A percentile compares a stretch with the other conserved stretches of the same genome.
Evolutionary conservation across 2,113 vertebrate genomes (phyloP).

Genomic region (Poecilia latipinna): DNA sequence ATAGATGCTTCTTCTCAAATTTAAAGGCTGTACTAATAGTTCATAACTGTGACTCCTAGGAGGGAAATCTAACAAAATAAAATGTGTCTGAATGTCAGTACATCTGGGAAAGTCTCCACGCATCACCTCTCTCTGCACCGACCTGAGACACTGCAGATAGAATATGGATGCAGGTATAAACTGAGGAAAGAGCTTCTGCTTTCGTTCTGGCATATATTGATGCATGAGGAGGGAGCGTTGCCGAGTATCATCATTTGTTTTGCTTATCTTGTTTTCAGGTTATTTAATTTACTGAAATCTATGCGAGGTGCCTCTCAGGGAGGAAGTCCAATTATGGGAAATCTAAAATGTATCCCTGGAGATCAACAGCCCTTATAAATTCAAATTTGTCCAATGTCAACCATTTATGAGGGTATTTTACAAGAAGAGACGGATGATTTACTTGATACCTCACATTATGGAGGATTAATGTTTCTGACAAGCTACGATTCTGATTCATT

Average conservation of each 20-base stretch:
- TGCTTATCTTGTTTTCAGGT: constrained; percentile 32
- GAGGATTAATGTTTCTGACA: constrained; percentile 18
- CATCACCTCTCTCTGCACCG: background rate
- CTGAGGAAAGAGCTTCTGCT: background rate
- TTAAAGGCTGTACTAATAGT: background rate
- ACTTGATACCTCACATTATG: constrained; percentile 20
- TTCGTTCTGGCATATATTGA: constrained; percentile 9
- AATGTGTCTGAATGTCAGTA: background rate
- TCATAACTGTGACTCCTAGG: background rate
- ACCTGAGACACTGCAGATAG: background rate
- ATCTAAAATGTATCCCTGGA: constrained; percentile 43
- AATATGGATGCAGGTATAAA: background rate
- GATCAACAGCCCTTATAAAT: constrained; percentile 43
- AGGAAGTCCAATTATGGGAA: constrained; percentile 37
- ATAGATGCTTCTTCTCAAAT: background rate
- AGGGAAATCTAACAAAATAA: background rate
- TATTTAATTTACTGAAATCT: constrained; percentile 44
- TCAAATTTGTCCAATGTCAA: constrained; percentile 24
- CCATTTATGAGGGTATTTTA: constrained; percentile 32
- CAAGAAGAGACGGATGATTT: constrained; percentile 37
- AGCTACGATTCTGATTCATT: constrained; percentile 34
- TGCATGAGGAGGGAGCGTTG: background rate
- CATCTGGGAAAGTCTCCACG: background rate
- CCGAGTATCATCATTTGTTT: constrained; percentile 31
- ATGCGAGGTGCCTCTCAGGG: constrained; percentile 23